phyloP scores from a whole-genome alignment of 2,113 vertebrate genomes.

The Elanoides forficatus region DNA sequence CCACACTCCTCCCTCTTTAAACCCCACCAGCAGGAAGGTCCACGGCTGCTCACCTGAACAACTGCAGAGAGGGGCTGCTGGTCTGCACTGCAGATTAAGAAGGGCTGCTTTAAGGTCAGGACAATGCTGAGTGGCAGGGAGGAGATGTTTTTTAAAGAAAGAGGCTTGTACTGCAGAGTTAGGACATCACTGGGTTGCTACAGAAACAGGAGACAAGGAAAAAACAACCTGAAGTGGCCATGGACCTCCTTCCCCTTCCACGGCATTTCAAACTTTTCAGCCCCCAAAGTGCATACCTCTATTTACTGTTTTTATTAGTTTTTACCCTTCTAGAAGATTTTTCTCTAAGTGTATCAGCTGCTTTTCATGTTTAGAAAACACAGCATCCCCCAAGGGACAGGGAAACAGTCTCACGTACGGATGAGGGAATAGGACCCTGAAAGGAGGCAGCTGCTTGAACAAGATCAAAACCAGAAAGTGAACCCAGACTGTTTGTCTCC shows the following conservation, averaged over 20 bases:
- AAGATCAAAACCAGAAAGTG: neutral
- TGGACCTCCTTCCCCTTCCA: neutral
- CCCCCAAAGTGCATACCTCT: neutral
- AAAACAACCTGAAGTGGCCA: neutral
- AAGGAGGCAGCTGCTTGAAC: neutral
- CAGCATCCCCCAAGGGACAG: neutral
- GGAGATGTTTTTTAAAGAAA: slow-evolving; percentile 81
- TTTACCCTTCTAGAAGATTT: neutral
- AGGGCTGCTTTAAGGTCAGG: slow-evolving; percentile 73
- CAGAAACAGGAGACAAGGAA: neutral
- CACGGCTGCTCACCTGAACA: slow-evolving; percentile 26
- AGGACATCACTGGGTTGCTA: slow-evolving; percentile 69
- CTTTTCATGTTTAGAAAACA: neutral
- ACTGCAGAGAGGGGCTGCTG: neutral
- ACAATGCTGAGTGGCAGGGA: slow-evolving; percentile 72
- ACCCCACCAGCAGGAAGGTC: neutral
- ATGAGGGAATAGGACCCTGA: neutral
- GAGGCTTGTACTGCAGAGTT: slow-evolving; percentile 68
- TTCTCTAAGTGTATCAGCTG: neutral
- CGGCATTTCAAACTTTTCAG: neutral
- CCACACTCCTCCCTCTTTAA: neutral
- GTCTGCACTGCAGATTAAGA: slow-evolving; percentile 69
- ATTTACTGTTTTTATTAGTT: neutral
- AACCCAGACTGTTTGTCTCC: neutral
- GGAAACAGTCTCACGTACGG: fast-evolving